These are phyloP conservation scores for Panzeria rudis DNA, from an alignment of 2,888 invertebrate species.

Conservation along the genomic window DNA sequence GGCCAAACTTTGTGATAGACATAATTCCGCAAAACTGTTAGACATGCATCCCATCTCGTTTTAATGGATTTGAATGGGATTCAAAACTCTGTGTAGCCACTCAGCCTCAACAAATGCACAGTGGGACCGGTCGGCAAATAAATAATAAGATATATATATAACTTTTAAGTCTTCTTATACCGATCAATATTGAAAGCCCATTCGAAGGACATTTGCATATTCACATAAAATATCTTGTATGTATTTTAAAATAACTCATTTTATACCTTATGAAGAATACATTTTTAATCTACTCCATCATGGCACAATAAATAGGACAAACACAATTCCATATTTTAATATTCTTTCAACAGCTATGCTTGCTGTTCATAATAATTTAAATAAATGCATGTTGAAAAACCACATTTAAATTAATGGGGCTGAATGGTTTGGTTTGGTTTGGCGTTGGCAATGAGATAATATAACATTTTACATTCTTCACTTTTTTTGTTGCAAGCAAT, in stretches of 20 bases:
- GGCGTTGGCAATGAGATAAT: conserved; percentile 16
- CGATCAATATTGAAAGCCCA: too few species aligned
- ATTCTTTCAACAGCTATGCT: background rate
- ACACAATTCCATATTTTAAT: conserved; percentile 1
- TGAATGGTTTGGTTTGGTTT: conserved; percentile 18
- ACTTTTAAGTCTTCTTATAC: too few species aligned
- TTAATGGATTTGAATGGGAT: too few species aligned
- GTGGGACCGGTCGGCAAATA: too few species aligned
- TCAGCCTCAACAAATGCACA: too few species aligned
- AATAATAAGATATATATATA: too few species aligned
- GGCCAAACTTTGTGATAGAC: too few species aligned
- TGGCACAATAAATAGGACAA: background rate
- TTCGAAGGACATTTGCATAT: too few species aligned
- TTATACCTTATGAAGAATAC: background rate
- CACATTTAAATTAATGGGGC: conserved; percentile 45
- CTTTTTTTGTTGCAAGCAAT: conserved; percentile 3
- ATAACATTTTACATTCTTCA: conserved; percentile 29
- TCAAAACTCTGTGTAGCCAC: too few species aligned
- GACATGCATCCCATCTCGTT: too few species aligned
- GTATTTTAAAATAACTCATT: background rate
- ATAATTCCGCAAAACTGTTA: too few species aligned
- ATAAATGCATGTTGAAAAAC: conserved; percentile 21
- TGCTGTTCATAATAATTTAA: conserved; percentile 12
- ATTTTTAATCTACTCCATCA: background rate
- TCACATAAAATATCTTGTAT: too few species aligned